Conservation (phyloP, 2,113 vertebrate species). For the Chamaea fasciata region DNA sequence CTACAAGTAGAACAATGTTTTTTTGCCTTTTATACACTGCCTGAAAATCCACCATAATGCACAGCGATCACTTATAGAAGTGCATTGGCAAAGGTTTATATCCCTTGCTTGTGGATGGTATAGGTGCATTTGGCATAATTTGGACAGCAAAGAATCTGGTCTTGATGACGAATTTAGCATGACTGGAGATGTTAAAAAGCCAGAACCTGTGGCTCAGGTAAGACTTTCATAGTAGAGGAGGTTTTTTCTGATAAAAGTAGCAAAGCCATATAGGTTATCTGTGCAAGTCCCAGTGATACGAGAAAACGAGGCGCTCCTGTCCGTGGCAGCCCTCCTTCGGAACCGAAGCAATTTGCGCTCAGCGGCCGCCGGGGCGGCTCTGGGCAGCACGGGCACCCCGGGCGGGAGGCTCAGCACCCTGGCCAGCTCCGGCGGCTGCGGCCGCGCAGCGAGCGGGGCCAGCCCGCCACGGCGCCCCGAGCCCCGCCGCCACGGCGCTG, state of each 20-base stretch:
- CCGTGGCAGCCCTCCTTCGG: rapidly evolving
- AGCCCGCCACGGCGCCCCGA: rapidly evolving
- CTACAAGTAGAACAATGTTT: background rate
- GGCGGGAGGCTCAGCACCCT: background rate
- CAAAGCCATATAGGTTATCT: background rate
- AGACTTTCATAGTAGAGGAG: rapidly evolving
- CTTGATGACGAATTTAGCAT: rapidly evolving
- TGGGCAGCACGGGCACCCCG: rapidly evolving
- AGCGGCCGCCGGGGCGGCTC: background rate
- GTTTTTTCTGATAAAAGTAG: rapidly evolving
- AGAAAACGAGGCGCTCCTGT: too few relatives aligned
- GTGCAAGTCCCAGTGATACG: rapidly evolving
- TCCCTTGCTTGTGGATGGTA: background rate
- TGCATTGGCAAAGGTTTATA: background rate
- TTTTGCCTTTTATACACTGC: background rate
- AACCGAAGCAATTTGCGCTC: rapidly evolving
- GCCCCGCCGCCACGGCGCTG: rapidly evolving
- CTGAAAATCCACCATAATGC: background rate
- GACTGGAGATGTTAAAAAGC: background rate
- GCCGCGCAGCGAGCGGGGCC: background rate
- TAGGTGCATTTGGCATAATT: background rate
- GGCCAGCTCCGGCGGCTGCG: background rate
- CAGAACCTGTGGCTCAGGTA: background rate
- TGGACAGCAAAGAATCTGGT: background rate
- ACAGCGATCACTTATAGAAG: background rate